phyloP scores from a whole-genome alignment of 2,888 invertebrate genomes.

The Rhyacophila evoluta region DNA sequence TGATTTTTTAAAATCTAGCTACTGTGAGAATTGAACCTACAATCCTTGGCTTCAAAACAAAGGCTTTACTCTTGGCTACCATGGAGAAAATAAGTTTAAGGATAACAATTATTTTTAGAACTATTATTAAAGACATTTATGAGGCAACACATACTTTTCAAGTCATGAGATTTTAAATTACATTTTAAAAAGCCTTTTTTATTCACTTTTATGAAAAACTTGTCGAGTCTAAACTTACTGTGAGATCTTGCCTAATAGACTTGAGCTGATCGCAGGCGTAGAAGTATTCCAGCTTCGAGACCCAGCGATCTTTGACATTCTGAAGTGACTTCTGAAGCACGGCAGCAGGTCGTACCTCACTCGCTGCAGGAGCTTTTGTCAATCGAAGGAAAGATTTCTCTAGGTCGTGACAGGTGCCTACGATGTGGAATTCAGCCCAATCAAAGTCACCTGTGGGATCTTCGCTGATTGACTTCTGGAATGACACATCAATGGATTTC shows the following conservation, averaged over 20 bases:
- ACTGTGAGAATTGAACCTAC: no score
- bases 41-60: no score
- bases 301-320: conserved; percentile 94
- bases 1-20: no score
- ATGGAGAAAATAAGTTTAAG: no score
- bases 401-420: conserved; percentile 93
- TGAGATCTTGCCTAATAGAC: conserved; percentile 98
- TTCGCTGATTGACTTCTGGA: conserved; percentile 66
- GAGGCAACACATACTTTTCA: no score
- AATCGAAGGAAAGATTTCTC: conserved; percentile 97
- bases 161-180: no score
- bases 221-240: no score
- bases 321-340: conserved; percentile 87
- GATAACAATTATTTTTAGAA: no score
- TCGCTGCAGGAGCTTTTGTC: conserved; percentile 94
- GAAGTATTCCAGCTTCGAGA: conserved; percentile 90
- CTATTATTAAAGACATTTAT: no score
- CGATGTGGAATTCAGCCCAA: conserved; percentile 88
- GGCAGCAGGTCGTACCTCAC: conserved; percentile 90
- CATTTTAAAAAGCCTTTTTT: no score
- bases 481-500: conserved; percentile 58
- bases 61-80: no score
- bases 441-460: conserved; percentile 82
- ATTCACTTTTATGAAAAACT: no score
- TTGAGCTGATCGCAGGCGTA: conserved; percentile 99